Conservation (phyloP, 2,888 invertebrate species). For the Tetramorium bicarinatum region DNA sequence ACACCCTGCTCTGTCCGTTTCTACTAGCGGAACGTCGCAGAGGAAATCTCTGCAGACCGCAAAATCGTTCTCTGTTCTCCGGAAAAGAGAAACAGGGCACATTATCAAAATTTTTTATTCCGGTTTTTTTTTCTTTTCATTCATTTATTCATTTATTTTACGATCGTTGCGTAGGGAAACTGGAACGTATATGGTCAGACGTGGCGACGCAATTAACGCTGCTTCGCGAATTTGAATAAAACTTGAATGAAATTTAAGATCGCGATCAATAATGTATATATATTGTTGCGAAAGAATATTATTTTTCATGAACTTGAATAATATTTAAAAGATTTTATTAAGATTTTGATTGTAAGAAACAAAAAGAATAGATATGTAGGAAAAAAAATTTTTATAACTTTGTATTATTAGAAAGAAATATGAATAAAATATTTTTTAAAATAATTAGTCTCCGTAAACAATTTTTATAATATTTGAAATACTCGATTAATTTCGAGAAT, state of each 20-base stretch:
- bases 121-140: background rate
- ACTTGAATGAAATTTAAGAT: background rate
- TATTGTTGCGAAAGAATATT: background rate
- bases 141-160: too few species aligned
- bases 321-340: background rate
- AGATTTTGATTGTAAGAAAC: background rate
- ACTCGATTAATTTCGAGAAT: background rate
- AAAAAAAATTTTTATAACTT: background rate
- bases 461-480: background rate
- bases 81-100: background rate
- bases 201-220: background rate
- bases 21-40: background rate
- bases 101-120: background rate
- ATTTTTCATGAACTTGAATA: background rate
- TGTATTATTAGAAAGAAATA: background rate
- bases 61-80: background rate
- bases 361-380: background rate
- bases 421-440: background rate
- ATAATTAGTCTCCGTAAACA: background rate
- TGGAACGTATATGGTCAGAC: background rate
- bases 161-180: background rate
- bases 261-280: background rate
- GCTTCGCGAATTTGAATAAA: background rate
- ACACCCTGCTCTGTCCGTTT: constrained; percentile 78
- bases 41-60: background rate